Base-by-base conservation (phyloP, 2,113 vertebrate genomes). In the Phaethon lepturus region DNA sequence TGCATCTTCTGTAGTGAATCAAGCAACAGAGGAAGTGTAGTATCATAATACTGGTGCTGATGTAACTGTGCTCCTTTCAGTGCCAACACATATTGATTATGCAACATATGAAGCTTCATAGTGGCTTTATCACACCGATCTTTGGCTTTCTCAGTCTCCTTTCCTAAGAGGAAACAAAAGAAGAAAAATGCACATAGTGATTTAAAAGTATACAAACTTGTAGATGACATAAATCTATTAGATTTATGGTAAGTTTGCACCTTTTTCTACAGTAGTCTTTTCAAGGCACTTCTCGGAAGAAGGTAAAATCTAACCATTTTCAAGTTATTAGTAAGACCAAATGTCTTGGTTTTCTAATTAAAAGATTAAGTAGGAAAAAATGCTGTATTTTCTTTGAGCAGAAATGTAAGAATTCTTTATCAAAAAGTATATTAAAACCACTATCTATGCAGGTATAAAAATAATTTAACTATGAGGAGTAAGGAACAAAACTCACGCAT, bases 1-100 rank as follows among this genome's bases (percentile, higher is more conserved):
- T 99, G 99, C 99, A 99, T 99, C 97, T 98, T 99, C 95, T 99
- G 99, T 73, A 99, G 97, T 3, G 99, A 99, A 81, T 99, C 99
- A 26, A 99, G 98, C 71, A 99, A 98, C 13, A 99, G 97, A 7
- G 99, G 99, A 71, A 99, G 99, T 0, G 95, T 98, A 87, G 90
- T 98, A 73, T 96, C 98, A 28, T 99, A 98, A 96, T 99, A 99
- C 38, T 99, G 99, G 47, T 99, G 99, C 97, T 99, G 99, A 95
- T 99, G 99, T 25, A 99, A 98, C n/a, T 99, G 99, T 13, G 99
- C 99, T 10, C 99, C 98, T 95, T 98, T 99, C 91, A 99, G 97
- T 2, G 99, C 99, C 95, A 99, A 88, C 38, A 99, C 99, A 74
- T 99, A 99, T 62, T 99, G 99, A 97, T 99, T 99, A 96, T 99